Base-by-base conservation (phyloP, 2,888 invertebrate species). In the Neoaliturus tenellus region DNA sequence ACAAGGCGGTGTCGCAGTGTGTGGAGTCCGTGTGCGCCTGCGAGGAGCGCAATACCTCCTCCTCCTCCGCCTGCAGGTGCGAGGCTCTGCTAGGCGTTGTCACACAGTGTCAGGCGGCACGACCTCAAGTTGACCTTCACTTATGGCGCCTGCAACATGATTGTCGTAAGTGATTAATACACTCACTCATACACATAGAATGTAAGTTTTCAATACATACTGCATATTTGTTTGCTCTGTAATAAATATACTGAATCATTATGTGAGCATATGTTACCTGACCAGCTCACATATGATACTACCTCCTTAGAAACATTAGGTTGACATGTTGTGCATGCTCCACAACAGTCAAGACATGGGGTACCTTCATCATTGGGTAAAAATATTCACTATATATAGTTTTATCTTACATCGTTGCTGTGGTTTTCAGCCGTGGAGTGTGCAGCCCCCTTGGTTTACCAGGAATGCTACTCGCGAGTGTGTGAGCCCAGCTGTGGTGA, bases 401-500 rank as follows among this genome's bases (percentile, higher is more conserved):
- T n/a, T n/a, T n/a, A n/a, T n/a, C n/a, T n/a, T n/a, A n/a, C n/a
- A n/a, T n/a, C n/a, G n/a, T n/a, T n/a, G n/a, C 39, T 39, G 39
- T 39, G 39, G 6, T 12, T 8, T 39, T 39, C 88, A 95, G 96
- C 95, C 85, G 93, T 94, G 1, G 91, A 92, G 6, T 98, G 97
- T 88, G 93, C 95, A 0, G 89, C 95, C 0, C 96, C 96, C 0
- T 92, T 97, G 71, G 94, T 96, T n/a, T 95, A 96, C 90, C 93
- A 94, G 87, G 97, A 97, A 89, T 97, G 97, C 89, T 97, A 94
- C 91, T 94, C 95, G 87, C 93, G 93, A 83, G 92, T 90, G 84
- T 98, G 98, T 90, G 96, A 97, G 89, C 94, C 95, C 0, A 93
- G 95, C 0, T 98, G 98, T 89, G 92, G 94, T 67, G 93, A 93